A percentile compares a stretch with the other conserved stretches of the same genome.
These are phyloP conservation scores for Suillia variegata DNA, from an alignment of 2,888 invertebrate species.

Conservation along the genomic window DNA sequence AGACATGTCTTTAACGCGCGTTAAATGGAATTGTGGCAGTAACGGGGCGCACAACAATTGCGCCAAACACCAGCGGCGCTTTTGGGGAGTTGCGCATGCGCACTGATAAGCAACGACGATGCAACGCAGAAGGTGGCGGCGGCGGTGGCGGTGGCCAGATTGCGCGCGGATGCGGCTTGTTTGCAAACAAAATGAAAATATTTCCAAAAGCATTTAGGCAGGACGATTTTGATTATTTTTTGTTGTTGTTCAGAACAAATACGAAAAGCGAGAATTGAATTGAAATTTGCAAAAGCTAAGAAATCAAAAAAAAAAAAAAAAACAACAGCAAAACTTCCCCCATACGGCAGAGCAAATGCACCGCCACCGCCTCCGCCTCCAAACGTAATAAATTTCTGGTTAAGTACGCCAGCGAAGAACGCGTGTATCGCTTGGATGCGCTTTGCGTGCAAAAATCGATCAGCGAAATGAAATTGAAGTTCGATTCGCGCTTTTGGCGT, in stretches of 20 bases:
- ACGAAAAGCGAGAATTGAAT: background rate
- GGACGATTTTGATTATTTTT: background rate
- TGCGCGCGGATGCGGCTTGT: slow-evolving; percentile 19
- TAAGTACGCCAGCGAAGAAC: slow-evolving; percentile 33
- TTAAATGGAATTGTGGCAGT: slow-evolving; percentile 8
- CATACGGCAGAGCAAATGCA: slow-evolving; percentile 17
- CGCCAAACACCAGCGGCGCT: slow-evolving; percentile 31
- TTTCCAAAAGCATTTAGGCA: slow-evolving; percentile 12
- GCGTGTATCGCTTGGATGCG: background rate
- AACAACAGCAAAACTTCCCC: slow-evolving; percentile 13
- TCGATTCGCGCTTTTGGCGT: slow-evolving; percentile 3
- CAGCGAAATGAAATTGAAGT: slow-evolving; percentile 29
- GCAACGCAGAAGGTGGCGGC: background rate
- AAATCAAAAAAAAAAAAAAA: slow-evolving; percentile 17
- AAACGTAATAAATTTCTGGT: slow-evolving; percentile 35
- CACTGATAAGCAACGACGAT: background rate
- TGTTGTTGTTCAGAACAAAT: slow-evolving; percentile 23
- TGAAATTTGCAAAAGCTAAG: slow-evolving; percentile 21
- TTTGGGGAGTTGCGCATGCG: slow-evolving; percentile 30
- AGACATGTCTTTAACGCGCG: slow-evolving; percentile 2
- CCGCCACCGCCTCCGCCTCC: slow-evolving; percentile 17
- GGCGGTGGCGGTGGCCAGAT: background rate
- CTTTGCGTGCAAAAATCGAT: slow-evolving; percentile 54
- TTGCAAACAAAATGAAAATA: slow-evolving; percentile 30
- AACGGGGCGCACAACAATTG: slow-evolving; percentile 16